Percentiles rank a stretch among this genome's conserved stretches.
phyloP scores from a whole-genome alignment of 2,888 invertebrate genomes.

The Folsomia candida region DNA sequence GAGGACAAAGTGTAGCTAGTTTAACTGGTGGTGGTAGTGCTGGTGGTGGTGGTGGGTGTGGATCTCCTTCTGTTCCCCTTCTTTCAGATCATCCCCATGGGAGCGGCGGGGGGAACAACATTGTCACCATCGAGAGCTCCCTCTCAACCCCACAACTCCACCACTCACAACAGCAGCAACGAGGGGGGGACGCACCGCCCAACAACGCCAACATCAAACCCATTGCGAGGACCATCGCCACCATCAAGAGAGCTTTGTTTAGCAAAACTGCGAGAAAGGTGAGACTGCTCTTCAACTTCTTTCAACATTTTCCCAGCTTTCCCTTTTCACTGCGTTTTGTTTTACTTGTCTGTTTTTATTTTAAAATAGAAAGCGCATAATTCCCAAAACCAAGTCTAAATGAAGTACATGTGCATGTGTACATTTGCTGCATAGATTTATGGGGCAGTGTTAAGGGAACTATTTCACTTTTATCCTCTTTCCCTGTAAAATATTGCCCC shows the following conservation, averaged over 20 bases:
- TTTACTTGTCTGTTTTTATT: not conserved
- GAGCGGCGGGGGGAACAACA: slow-evolving; percentile 26
- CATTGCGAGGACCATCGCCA: slow-evolving; percentile 50
- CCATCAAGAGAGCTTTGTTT: slow-evolving; percentile 50
- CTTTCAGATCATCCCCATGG: slow-evolving; percentile 35
- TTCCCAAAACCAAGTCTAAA: no score
- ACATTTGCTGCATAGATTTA: no score
- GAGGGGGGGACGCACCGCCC: slow-evolving; percentile 17
- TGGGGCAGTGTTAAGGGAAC: no score
- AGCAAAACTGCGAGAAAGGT: slow-evolving; percentile 51
- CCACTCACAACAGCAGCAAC: slow-evolving; percentile 12
- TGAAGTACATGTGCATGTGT: no score
- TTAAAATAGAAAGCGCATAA: no score
- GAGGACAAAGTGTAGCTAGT: slow-evolving; percentile 45
- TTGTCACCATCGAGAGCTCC: slow-evolving; percentile 44
- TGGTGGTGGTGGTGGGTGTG: slow-evolving; percentile 30
- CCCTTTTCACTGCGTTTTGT: not conserved
- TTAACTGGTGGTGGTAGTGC: slow-evolving; percentile 29
- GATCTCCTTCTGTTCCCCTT: slow-evolving; percentile 46
- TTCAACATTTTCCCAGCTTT: not conserved
- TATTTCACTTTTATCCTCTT: no score
- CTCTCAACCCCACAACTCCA: slow-evolving; percentile 23
- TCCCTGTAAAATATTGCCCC: no score
- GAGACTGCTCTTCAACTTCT: slow-evolving; percentile 14
- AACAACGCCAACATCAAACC: slow-evolving; percentile 48